Evolutionary conservation across 2,113 vertebrate genomes (phyloP), one percentile per base, ranked within the genome.

Genomic region (Pangasianodon gigas): DNA sequence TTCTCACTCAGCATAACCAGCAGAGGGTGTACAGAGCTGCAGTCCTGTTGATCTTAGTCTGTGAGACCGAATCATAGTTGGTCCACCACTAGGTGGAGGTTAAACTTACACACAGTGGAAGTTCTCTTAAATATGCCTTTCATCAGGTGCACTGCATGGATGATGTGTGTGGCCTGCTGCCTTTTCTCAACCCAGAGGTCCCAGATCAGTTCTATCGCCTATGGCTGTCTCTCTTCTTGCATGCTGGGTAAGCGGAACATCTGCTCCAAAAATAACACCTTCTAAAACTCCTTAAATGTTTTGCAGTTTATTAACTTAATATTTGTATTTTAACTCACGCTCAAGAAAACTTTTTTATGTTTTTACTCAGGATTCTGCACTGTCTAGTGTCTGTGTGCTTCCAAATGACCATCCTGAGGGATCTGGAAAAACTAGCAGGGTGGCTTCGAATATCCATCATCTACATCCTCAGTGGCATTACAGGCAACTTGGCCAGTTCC

Each of bases 391-490:
- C 98, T 1, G 92, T 99, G 93, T 97, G 97, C 93, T 99, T 99
- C 96, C 98, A 99, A 96, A 99, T 99, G 98, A 99, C 98, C 56
- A 98, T 99, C 93, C 94, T 99, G 91, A 95, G 98, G 88, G 98
- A 99, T 95, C 93, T 99, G 94, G 98, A 99, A 95, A 99, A 99
- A 93, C 95, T 99, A 94, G 98, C 98, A 0, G 98, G 98, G 86
- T 99, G 98, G 98, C 97, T 99, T 91, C 97, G 98, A 92, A 99
- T 99, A 92, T 98, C 98, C 89, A 99, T 99, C 95, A 99, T 99
- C 95, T 99, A 99, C 95, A 96, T 99, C 91, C 95, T 99, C 91
- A 99, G 98, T 75, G 98, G 98, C 87, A 96, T 99, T 95, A 99
- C 98, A 0, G 98, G 98, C 77, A 99, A 99, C 96, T 95, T 99